Conservation (phyloP, 2,797 vertebrate genomes). For the Neomorphus geoffroyi region DNA sequence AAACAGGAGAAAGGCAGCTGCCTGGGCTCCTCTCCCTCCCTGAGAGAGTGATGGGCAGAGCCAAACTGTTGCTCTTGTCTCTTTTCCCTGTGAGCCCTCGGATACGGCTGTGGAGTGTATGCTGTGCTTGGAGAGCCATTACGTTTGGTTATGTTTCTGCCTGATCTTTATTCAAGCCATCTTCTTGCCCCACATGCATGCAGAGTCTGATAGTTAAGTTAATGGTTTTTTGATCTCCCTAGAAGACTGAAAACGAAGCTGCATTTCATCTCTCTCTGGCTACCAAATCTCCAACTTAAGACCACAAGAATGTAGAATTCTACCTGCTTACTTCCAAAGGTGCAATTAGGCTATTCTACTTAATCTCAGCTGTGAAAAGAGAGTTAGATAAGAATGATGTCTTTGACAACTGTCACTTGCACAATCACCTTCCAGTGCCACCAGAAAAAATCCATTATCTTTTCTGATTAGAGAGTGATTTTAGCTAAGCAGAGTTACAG, state of each 20-base stretch:
- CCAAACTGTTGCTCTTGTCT: background rate
- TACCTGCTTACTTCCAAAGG: constrained; percentile 11
- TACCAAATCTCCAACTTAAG: background rate
- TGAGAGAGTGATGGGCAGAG: background rate
- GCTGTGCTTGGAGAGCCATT: background rate
- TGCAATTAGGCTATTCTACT: constrained; percentile 20
- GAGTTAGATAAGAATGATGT: constrained; percentile 6
- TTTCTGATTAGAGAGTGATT: constrained; percentile 29
- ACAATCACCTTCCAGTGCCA: background rate
- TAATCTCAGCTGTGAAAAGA: constrained; percentile 24
- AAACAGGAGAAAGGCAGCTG: background rate
- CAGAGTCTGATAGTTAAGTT: constrained; percentile 9
- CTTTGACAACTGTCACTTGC: constrained; percentile 51
- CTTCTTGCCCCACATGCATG: background rate
- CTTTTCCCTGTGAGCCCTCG: background rate
- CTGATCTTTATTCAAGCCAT: background rate
- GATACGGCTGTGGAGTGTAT: background rate
- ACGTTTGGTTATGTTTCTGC: background rate
- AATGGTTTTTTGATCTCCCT: background rate
- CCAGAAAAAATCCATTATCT: constrained; percentile 43
- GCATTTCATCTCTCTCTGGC: constrained; percentile 7
- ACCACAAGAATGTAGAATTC: constrained; percentile 25
- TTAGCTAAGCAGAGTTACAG: constrained; percentile 49
- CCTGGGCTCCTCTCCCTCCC: background rate
- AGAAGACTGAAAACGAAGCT: constrained; percentile 34